Percentiles rank a stretch among this genome's conserved stretches.
phyloP scores from a whole-genome alignment of 2,113 vertebrate genomes.

The Sigmodon hispidus region DNA sequence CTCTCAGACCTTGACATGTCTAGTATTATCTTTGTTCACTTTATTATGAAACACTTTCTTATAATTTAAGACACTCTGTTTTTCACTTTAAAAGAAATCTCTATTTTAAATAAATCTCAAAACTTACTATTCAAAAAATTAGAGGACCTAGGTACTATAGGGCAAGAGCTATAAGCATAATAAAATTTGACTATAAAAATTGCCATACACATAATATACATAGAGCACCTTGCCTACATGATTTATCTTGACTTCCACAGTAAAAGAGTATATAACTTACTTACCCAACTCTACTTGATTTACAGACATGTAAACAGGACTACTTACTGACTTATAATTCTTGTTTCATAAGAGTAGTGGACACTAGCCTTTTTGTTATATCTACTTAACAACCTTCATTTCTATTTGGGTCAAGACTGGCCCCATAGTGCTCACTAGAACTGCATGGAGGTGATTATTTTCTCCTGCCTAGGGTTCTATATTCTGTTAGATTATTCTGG shows the following conservation, averaged over 20 bases:
- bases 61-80: neutral
- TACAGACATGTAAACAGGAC: neutral
- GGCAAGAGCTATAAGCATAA: neutral
- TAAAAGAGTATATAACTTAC: neutral
- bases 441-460: neutral
- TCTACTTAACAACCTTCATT: neutral
- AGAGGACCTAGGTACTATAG: neutral
- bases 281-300: neutral
- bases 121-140: neutral
- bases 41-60: neutral
- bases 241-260: constrained; percentile 17
- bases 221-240: neutral
- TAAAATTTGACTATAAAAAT: neutral
- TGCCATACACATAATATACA: neutral
- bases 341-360: neutral
- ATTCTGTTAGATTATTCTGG: neutral
- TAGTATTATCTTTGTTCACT: neutral
- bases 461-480: neutral
- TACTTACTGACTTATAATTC: neutral
- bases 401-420: neutral
- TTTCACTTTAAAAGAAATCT: neutral
- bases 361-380: neutral
- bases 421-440: neutral
- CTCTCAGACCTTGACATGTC: neutral
- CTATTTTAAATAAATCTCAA: neutral